A percentile compares a stretch with the other conserved stretches of the same genome.
These are phyloP conservation scores for Thrips palmi DNA, from an alignment of 1,140 invertebrate genomes.

Conservation along the genomic window DNA sequence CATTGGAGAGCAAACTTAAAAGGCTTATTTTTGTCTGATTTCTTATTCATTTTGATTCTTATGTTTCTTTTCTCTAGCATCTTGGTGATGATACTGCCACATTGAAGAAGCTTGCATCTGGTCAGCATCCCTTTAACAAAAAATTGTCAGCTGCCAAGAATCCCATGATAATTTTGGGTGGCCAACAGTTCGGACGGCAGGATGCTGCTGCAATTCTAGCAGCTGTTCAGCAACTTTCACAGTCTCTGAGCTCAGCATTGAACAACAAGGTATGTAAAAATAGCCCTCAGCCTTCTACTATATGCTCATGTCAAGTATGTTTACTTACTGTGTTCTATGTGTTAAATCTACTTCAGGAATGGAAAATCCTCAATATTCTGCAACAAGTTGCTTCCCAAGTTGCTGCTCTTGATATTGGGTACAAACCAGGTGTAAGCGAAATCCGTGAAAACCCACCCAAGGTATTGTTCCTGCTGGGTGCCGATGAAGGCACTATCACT, in stretches of 20 bases:
- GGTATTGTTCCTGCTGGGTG: conserved; percentile 80
- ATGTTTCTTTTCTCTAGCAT: conserved; percentile 34
- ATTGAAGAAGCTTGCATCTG: conserved; percentile 52
- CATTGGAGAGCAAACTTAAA: too few species aligned
- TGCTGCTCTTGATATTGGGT: conserved; percentile 90
- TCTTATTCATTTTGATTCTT: conserved; percentile 2
- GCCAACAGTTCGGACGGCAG: conserved; percentile 54
- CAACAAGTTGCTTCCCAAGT: conserved; percentile 86
- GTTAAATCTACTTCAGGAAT: conserved; percentile 24
- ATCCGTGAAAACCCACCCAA: conserved; percentile 52
- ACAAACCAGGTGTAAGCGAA: conserved; percentile 55
- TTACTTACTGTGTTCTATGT: conserved; percentile 6
- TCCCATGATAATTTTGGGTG: conserved; percentile 83
- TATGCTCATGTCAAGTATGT: neutral
- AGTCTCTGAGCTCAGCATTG: conserved; percentile 28
- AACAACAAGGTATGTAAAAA: conserved; percentile 26
- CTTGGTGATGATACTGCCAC: conserved; percentile 58
- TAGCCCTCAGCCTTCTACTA: conserved; percentile 12
- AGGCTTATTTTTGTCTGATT: conserved; percentile 9
- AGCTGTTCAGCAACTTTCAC: conserved; percentile 50
- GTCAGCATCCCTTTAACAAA: conserved; percentile 55
- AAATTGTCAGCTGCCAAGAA: conserved; percentile 61
- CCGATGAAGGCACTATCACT: conserved; percentile 68
- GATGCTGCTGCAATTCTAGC: conserved; percentile 65
- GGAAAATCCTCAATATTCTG: conserved; percentile 77